These are phyloP conservation scores for Aphodius granarius DNA, from an alignment of 2,888 invertebrate species.

Conservation along the genomic window DNA sequence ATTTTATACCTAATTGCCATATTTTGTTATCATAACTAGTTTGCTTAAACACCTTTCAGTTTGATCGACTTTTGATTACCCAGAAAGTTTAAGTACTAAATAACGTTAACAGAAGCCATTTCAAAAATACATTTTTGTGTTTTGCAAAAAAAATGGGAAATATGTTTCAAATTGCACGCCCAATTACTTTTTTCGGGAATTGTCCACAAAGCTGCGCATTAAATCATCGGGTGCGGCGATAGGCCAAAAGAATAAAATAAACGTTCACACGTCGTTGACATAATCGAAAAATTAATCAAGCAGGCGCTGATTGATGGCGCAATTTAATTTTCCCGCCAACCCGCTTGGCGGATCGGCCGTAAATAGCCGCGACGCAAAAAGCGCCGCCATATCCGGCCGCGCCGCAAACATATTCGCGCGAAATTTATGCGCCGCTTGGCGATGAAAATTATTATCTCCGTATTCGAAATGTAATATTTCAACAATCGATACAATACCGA, in stretches of 20 bases:
- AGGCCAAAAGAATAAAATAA: constrained; percentile 12
- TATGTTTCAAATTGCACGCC: not conserved
- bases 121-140: not conserved
- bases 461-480: constrained; percentile 11
- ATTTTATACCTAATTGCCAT: not conserved
- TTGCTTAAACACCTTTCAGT: no score
- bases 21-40: no score
- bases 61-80: no score
- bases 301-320: constrained; percentile 6
- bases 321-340: constrained; percentile 9
- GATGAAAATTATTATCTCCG: constrained; percentile 14
- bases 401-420: constrained; percentile 12
- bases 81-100: no score
- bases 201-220: not conserved
- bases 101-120: not conserved
- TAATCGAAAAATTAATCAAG: constrained; percentile 15
- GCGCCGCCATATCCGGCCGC: constrained; percentile 5
- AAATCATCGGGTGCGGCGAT: not conserved
- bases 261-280: constrained; percentile 15
- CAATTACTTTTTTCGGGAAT: not conserved
- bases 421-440: constrained; percentile 9
- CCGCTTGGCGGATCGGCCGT: not conserved
- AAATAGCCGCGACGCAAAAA: constrained; percentile 14
- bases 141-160: not conserved
- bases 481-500: constrained; percentile 20